Percentiles rank a stretch among this genome's conserved stretches.
phyloP scores from a whole-genome alignment of 2,797 vertebrate genomes.

The Siniperca obscura region DNA sequence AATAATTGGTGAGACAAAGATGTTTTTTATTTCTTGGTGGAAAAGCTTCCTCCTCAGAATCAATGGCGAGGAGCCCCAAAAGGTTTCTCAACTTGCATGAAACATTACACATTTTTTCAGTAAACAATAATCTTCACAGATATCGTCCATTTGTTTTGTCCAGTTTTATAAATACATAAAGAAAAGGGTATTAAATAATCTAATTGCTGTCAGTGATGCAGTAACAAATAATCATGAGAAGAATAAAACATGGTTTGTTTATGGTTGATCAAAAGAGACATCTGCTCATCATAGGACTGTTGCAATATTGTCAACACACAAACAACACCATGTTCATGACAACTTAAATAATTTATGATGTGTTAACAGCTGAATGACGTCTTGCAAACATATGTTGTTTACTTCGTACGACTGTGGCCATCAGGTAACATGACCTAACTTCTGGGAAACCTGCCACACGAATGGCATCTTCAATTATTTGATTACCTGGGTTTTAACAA shows the following conservation, averaged over 20 bases:
- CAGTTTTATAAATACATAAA: neutral
- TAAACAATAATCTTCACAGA: neutral
- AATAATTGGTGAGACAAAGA: neutral
- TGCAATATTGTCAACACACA: constrained; percentile 2
- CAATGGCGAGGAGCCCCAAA: neutral
- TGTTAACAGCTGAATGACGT: constrained; percentile 58
- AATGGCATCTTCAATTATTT: constrained; percentile 40
- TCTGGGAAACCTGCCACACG: constrained; percentile 40
- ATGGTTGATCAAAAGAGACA: neutral
- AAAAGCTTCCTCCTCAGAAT: neutral
- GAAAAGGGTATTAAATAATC: neutral
- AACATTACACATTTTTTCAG: neutral
- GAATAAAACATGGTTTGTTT: neutral
- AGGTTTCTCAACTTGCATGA: neutral
- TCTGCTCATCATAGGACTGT: neutral
- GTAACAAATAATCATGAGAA: neutral
- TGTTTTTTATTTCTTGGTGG: neutral
- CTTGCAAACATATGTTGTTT: constrained; percentile 79
- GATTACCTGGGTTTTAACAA: constrained; percentile 50
- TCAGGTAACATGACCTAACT: constrained; percentile 51
- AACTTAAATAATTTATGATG: constrained; percentile 24
- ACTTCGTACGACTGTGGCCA: constrained; percentile 38
- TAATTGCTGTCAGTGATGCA: neutral
- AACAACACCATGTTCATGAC: constrained; percentile 9
- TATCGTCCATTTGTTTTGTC: neutral